Evolutionary conservation across 1,140 invertebrate genomes (phyloP).

Genomic region (Drosophila ambigua): DNA sequence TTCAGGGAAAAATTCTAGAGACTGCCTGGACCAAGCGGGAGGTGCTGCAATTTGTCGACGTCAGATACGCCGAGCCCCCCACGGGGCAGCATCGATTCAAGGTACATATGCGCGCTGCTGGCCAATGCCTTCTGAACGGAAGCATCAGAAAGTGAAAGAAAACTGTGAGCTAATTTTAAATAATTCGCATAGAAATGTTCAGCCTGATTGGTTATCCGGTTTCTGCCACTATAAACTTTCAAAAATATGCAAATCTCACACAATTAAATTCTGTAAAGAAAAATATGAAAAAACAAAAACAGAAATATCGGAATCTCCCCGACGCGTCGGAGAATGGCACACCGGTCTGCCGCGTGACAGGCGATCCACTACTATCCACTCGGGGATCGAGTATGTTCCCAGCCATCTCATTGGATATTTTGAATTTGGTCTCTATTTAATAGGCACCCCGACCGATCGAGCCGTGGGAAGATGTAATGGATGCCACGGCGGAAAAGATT

Average conservation of each 20-base stretch:
- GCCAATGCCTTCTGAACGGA: neutral
- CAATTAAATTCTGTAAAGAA: slow-evolving; percentile 8
- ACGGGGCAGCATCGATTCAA: slow-evolving; percentile 78
- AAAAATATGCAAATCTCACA: slow-evolving; percentile 38
- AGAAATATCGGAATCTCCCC: slow-evolving; percentile 68
- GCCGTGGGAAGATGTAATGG: slow-evolving; percentile 85
- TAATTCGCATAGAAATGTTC: slow-evolving; percentile 33
- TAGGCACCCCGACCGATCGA: slow-evolving; percentile 86
- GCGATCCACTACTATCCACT: slow-evolving; percentile 43
- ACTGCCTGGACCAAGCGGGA: slow-evolving; percentile 77
- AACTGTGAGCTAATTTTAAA: too few relatives aligned
- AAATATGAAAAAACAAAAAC: neutral
- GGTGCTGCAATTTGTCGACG: slow-evolving; percentile 79
- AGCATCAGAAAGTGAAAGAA: too few relatives aligned
- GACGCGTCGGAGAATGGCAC: slow-evolving; percentile 37
- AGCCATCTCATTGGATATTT: neutral
- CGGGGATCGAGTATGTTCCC: too few relatives aligned
- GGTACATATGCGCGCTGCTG: slow-evolving; percentile 35
- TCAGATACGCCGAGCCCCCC: slow-evolving; percentile 79
- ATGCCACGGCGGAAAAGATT: slow-evolving; percentile 85
- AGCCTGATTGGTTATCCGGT: slow-evolving; percentile 35
- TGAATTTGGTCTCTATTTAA: neutral
- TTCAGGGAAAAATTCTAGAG: slow-evolving; percentile 71
- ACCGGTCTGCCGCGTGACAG: slow-evolving; percentile 80
- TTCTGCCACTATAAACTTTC: slow-evolving; percentile 31